A percentile compares a stretch with the other conserved stretches of the same genome.
These are phyloP conservation scores for Maniola jurtina DNA, from an alignment of 1,140 invertebrate species.

Conservation along the genomic window DNA sequence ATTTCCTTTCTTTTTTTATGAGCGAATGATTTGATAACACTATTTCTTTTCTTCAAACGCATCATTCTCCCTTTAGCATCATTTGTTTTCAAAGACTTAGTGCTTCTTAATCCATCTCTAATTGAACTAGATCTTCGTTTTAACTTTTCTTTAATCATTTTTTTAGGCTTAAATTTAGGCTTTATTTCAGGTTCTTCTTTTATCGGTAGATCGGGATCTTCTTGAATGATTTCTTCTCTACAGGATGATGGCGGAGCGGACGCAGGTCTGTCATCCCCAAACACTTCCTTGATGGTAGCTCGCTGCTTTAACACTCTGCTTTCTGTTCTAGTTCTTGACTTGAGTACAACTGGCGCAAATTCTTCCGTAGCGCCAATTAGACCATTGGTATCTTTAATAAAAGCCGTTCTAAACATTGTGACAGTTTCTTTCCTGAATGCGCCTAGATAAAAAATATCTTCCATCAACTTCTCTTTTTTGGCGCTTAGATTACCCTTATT, in stretches of 20 bases:
- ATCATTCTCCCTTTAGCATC: constrained; percentile 80
- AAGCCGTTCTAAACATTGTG: constrained; percentile 83
- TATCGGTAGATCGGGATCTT: constrained; percentile 41
- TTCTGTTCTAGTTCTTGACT: constrained; percentile 87
- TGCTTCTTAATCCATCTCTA: constrained; percentile 79
- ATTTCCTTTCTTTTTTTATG: constrained; percentile 67
- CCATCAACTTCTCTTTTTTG: constrained; percentile 76
- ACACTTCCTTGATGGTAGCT: constrained; percentile 89
- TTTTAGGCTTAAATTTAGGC: constrained; percentile 63
- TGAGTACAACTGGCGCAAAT: constrained; percentile 85
- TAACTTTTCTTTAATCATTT: constrained; percentile 59
- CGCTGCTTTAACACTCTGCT: constrained; percentile 86
- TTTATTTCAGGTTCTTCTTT: constrained; percentile 65
- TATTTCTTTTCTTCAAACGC: constrained; percentile 79
- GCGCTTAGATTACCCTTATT: constrained; percentile 76
- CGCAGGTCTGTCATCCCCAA: constrained; percentile 80
- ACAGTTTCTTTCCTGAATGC: constrained; percentile 86
- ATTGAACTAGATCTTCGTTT: constrained; percentile 74
- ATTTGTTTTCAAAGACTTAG: constrained; percentile 79
- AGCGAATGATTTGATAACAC: constrained; percentile 78
- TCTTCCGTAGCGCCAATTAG: constrained; percentile 78
- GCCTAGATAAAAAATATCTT: constrained; percentile 81
- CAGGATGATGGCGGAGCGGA: constrained; percentile 78
- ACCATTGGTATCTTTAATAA: constrained; percentile 82
- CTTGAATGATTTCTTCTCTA: constrained; percentile 61